Conservation (phyloP, 2,888 invertebrate species). For the Crocallis elinguaria region DNA sequence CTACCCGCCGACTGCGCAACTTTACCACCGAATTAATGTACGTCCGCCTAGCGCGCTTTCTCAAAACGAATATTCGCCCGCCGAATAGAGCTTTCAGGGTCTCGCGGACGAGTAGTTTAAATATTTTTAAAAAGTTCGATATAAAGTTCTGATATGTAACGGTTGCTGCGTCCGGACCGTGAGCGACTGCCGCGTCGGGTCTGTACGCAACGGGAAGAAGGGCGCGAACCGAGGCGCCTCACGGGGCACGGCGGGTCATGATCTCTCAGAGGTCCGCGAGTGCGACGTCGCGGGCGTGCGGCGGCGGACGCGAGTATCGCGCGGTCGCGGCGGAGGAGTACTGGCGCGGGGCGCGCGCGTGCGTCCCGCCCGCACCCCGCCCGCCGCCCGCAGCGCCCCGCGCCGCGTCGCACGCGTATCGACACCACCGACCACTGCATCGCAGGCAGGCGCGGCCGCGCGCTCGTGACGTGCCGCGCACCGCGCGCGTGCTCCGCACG, state of each 20-base stretch:
- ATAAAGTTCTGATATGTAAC: slow-evolving; percentile 56
- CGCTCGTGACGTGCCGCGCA: slow-evolving; percentile 33
- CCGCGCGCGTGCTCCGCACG: slow-evolving; percentile 49
- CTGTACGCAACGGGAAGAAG: slow-evolving; percentile 71
- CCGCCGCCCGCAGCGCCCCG: slow-evolving; percentile 41
- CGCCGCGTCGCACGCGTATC: slow-evolving; percentile 66
- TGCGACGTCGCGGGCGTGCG: slow-evolving; percentile 54
- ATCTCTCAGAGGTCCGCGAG: slow-evolving; percentile 68
- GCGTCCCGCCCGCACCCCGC: slow-evolving; percentile 55
- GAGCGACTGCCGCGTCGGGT: slow-evolving; percentile 42
- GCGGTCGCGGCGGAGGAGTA: slow-evolving; percentile 67
- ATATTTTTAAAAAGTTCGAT: slow-evolving; percentile 47
- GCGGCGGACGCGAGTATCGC: slow-evolving; percentile 58
- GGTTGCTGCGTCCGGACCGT: slow-evolving; percentile 36
- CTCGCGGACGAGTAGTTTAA: slow-evolving; percentile 30
- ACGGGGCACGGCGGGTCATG: slow-evolving; percentile 75
- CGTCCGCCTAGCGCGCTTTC: slow-evolving; percentile 12
- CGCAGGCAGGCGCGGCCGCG: slow-evolving; percentile 50
- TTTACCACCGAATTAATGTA: slow-evolving; percentile 18
- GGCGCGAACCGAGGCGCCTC: slow-evolving; percentile 70
- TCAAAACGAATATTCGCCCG: slow-evolving; percentile 1
- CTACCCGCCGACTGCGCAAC: slow-evolving; percentile 48
- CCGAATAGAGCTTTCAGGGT: slow-evolving; percentile 6
- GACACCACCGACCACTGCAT: slow-evolving; percentile 77
- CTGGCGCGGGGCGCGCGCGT: slow-evolving; percentile 67